phyloP scores from a whole-genome alignment of 64 coral and sea anemone genomes.

The Catalaphyllia jardinei region DNA sequence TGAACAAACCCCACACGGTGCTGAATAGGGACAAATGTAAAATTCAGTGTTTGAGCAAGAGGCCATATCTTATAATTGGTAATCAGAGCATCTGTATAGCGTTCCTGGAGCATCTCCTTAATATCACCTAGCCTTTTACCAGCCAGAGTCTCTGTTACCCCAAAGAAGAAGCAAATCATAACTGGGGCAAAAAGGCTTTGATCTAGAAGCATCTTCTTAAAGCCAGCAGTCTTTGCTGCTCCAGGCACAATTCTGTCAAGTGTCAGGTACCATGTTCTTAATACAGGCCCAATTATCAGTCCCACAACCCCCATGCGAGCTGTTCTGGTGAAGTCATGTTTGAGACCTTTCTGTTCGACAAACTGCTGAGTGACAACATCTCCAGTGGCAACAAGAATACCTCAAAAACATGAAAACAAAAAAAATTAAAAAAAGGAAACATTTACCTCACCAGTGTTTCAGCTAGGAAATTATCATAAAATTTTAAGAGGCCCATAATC shows the following conservation, averaged over 20 bases:
- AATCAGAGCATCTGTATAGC: constrained; percentile 69
- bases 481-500: too few species aligned
- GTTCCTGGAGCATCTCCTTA: constrained; percentile 66
- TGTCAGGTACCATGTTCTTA: constrained; percentile 83
- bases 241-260: constrained; percentile 74
- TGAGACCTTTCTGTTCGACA: constrained; percentile 58
- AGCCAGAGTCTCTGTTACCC: constrained; percentile 57
- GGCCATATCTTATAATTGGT: constrained; percentile 95
- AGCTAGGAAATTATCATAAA: too few species aligned
- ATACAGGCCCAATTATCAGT: constrained; percentile 53
- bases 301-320: constrained; percentile 70
- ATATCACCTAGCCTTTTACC: constrained; percentile 69
- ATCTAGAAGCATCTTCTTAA: constrained; percentile 92
- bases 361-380: constrained; percentile 80
- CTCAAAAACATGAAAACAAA: constrained; percentile 27
- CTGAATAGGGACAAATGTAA: constrained; percentile 77
- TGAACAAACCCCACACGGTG: constrained; percentile 81
- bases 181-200: constrained; percentile 73
- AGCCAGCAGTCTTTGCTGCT: constrained; percentile 54
- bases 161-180: constrained; percentile 70
- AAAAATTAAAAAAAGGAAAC: background rate
- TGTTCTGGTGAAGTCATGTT: constrained; percentile 67
- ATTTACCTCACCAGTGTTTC: background rate
- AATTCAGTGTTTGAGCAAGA: constrained; percentile 76
- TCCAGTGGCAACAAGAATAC: constrained; percentile 65